Conservation (phyloP, 2,888 invertebrate genomes). For the Formica aserva region DNA sequence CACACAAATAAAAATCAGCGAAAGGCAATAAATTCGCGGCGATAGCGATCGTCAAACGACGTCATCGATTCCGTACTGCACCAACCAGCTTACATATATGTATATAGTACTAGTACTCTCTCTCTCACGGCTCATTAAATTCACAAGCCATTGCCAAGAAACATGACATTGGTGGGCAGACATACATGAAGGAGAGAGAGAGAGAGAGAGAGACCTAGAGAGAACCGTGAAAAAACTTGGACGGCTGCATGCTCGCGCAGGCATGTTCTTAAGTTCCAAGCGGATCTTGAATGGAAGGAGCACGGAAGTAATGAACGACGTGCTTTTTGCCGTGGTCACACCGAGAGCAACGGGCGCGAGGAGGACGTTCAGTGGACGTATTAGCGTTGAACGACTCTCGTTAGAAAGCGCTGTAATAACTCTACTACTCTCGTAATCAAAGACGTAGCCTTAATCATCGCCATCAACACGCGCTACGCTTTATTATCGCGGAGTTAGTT, state of each 20-base stretch:
- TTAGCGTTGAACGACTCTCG: constrained; percentile 41
- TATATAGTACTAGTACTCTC: constrained; percentile 55
- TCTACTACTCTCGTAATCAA: constrained; percentile 29
- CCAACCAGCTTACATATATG: constrained; percentile 59
- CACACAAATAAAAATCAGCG: background rate
- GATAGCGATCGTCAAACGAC: constrained; percentile 48
- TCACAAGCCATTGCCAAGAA: constrained; percentile 66
- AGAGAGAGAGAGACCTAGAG: background rate
- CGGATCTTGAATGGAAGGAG: constrained; percentile 33
- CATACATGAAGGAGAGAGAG: background rate
- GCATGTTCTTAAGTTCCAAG: constrained; percentile 14
- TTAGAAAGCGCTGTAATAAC: constrained; percentile 27
- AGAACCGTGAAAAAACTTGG: constrained; percentile 22
- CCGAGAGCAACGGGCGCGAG: background rate
- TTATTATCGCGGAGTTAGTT: constrained; percentile 1
- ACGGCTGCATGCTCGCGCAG: constrained; percentile 12
- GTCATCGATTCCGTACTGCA: constrained; percentile 64
- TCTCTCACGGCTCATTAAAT: constrained; percentile 71
- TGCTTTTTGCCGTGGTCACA: constrained; percentile 32
- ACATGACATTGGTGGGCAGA: constrained; percentile 54
- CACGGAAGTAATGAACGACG: constrained; percentile 37
- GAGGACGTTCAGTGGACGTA: constrained; percentile 19
- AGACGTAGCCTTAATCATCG: constrained; percentile 15
- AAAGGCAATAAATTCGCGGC: constrained; percentile 8
- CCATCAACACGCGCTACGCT: constrained; percentile 35